phyloP scores from a whole-genome alignment of 1,140 invertebrate genomes.

The Lysiphlebus fabarum region DNA sequence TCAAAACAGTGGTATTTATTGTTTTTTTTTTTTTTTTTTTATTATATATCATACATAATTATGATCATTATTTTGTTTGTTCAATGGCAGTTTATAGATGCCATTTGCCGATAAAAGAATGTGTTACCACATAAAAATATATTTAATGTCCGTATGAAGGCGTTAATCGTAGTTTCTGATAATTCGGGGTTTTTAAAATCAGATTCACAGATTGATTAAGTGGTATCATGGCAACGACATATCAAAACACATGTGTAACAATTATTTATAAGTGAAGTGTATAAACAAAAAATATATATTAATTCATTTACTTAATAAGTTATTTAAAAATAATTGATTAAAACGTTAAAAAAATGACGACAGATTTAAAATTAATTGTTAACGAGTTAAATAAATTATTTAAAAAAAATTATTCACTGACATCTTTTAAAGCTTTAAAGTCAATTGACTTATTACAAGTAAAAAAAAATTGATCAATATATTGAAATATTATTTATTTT shows the following conservation, averaged over 20 bases:
- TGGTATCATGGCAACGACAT: background rate
- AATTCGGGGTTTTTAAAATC: too few species aligned
- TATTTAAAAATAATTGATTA: background rate
- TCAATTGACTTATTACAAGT: constrained; percentile 74
- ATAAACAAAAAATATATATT: background rate
- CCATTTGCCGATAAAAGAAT: too few species aligned
- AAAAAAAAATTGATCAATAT: constrained; percentile 21
- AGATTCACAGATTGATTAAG: too few species aligned
- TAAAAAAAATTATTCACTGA: constrained; percentile 75
- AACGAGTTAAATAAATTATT: constrained; percentile 72
- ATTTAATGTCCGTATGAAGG: too few species aligned
- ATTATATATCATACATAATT: too few species aligned
- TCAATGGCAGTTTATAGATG: too few species aligned
- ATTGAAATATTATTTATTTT: constrained; percentile 1
- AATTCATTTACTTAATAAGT: background rate
- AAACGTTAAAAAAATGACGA: constrained; percentile 60
- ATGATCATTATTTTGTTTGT: too few species aligned
- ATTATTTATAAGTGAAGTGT: background rate
- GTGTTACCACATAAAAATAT: too few species aligned
- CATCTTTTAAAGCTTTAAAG: constrained; percentile 79
- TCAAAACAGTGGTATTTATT: background rate
- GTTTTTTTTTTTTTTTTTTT: too few species aligned
- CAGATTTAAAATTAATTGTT: constrained; percentile 78
- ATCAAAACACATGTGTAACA: constrained; percentile 10
- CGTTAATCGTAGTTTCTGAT: too few species aligned